phyloP scores from a whole-genome alignment of 1,140 invertebrate genomes.

The Cydia strobilella region DNA sequence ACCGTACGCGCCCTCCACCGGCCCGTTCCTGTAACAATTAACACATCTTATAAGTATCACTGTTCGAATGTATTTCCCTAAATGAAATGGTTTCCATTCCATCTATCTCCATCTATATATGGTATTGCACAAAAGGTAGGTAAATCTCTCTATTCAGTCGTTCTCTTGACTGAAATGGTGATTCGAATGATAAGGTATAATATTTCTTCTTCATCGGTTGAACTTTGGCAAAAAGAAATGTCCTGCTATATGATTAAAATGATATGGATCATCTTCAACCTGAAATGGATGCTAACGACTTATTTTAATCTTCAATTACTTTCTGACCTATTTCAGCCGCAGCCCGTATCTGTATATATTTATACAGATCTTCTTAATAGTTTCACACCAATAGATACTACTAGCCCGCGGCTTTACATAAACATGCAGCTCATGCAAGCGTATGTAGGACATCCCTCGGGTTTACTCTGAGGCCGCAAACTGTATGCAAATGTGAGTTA shows the following conservation, averaged over 20 bases:
- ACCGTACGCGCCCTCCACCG: conserved; percentile 73
- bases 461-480: background rate
- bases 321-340: background rate
- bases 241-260: too few species aligned
- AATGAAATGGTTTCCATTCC: too few species aligned
- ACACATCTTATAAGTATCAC: conserved; percentile 27
- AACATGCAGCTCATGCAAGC: background rate
- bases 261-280: too few species aligned
- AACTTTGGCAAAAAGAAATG: too few species aligned
- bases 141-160: too few species aligned
- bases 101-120: too few species aligned
- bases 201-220: too few species aligned
- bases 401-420: background rate
- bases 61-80: too few species aligned
- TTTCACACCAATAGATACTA: background rate
- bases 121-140: too few species aligned
- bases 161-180: too few species aligned
- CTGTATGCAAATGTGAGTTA: conserved; percentile 10
- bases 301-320: background rate
- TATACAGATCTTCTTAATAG: background rate
- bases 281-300: background rate
- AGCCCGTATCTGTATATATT: background rate
- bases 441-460: background rate
- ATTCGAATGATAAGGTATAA: too few species aligned
- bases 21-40: conserved; percentile 71